Conservation (phyloP, 2,888 invertebrate species). For the Ophion slaviceki region DNA sequence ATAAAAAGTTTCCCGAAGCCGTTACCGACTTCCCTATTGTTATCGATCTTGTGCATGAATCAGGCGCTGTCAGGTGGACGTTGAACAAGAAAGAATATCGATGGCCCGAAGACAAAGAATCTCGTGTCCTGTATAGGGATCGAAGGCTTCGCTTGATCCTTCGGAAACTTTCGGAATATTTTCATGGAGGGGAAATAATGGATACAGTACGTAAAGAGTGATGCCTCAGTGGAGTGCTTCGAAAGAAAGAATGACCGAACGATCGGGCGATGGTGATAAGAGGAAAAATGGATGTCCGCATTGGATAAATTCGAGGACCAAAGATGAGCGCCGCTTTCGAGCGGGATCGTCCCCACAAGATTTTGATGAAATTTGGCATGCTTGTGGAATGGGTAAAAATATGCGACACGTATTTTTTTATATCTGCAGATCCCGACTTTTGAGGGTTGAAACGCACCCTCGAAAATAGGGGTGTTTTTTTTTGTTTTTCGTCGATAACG, state of each 20-base stretch:
- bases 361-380: too few species aligned
- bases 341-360: slow-evolving; percentile 12
- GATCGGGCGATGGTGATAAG: slow-evolving; percentile 15
- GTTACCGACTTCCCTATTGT: background rate
- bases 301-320: slow-evolving; percentile 54
- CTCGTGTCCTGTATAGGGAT: slow-evolving; percentile 3
- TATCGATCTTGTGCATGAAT: background rate
- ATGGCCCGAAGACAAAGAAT: background rate
- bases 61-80: background rate
- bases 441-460: too few species aligned
- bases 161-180: slow-evolving; percentile 9
- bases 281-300: slow-evolving; percentile 52
- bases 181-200: slow-evolving; percentile 6
- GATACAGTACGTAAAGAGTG: slow-evolving; percentile 38
- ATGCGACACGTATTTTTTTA: too few species aligned
- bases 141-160: background rate
- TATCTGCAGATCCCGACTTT: too few species aligned
- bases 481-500: too few species aligned
- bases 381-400: too few species aligned
- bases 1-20: background rate
- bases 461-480: too few species aligned
- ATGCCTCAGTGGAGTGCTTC: background rate
- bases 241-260: slow-evolving; percentile 19
- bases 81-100: background rate
- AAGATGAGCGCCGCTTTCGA: slow-evolving; percentile 43